These are phyloP conservation scores for Psylliodes chrysocephalus DNA, from an alignment of 2,888 invertebrate genomes.

Conservation along the genomic window DNA sequence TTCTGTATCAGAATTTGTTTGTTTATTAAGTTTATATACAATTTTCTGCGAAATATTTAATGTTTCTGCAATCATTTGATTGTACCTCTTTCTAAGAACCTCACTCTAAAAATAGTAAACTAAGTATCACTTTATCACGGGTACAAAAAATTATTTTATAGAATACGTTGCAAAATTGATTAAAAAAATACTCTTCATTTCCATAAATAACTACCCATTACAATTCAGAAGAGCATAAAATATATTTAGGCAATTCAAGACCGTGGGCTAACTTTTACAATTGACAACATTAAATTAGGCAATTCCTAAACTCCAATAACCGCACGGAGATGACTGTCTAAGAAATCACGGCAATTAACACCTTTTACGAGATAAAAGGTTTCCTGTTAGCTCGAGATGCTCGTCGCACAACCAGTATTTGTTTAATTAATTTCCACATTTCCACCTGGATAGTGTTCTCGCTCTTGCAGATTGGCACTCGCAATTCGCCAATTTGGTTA, in stretches of 20 bases:
- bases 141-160: no score
- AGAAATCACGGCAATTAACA: slow-evolving; percentile 17
- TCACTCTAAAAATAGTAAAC: no score
- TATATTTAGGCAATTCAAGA: no score
- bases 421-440: slow-evolving; percentile 21
- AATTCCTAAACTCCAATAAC: neutral
- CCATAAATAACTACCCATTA: neutral
- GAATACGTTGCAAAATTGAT: no score
- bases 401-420: neutral
- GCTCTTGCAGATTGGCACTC: slow-evolving; percentile 7
- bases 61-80: no score
- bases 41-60: no score
- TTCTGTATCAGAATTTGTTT: no score
- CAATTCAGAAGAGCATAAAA: no score
- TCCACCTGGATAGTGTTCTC: slow-evolving; percentile 5
- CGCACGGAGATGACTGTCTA: neutral
- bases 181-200: neutral
- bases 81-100: no score
- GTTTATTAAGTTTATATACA: no score
- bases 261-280: neutral
- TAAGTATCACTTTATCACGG: no score
- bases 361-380: slow-evolving; percentile 5
- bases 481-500: slow-evolving; percentile 14
- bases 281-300: neutral
- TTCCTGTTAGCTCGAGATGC: slow-evolving; percentile 7